phyloP scores from a whole-genome alignment of 2,113 vertebrate genomes.

The Nesoenas mayeri region DNA sequence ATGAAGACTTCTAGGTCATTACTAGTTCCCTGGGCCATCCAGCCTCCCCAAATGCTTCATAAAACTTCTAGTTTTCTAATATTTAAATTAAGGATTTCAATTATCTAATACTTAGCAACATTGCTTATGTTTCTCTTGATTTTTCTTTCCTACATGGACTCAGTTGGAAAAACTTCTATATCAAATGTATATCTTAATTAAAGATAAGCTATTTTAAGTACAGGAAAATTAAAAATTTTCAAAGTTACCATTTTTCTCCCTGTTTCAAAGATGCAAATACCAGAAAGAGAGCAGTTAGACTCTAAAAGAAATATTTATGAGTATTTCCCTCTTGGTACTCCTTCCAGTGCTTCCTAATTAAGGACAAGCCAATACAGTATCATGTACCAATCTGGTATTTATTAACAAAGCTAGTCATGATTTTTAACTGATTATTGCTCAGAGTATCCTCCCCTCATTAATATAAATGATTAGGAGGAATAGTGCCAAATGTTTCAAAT shows the following conservation, averaged over 20 bases:
- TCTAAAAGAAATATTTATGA: slow-evolving; percentile 64
- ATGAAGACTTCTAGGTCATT: slow-evolving; percentile 23
- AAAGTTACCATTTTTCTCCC: slow-evolving; percentile 39
- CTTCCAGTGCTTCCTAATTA: slow-evolving; percentile 66
- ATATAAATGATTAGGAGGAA: slow-evolving; percentile 71
- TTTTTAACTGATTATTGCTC: slow-evolving; percentile 72
- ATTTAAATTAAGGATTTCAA: slow-evolving; percentile 55
- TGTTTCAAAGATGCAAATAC: slow-evolving; percentile 68
- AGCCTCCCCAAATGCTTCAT: slow-evolving; percentile 6
- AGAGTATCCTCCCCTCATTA: slow-evolving; percentile 72
- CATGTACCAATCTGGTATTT: slow-evolving; percentile 69
- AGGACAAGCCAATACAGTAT: slow-evolving; percentile 60
- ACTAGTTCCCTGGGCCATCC: background rate
- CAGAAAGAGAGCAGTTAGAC: slow-evolving; percentile 57
- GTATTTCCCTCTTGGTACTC: slow-evolving; percentile 58
- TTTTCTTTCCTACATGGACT: slow-evolving; percentile 7
- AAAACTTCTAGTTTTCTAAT: slow-evolving; percentile 29
- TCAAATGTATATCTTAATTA: slow-evolving; percentile 63
- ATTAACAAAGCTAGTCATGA: slow-evolving; percentile 70
- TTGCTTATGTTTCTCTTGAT: slow-evolving; percentile 22
- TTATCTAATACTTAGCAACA: slow-evolving; percentile 18
- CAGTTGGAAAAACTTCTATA: slow-evolving; percentile 13
- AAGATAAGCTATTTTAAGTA: slow-evolving; percentile 51
- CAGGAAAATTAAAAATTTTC: slow-evolving; percentile 1
- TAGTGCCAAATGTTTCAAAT: slow-evolving; percentile 66